Base-by-base conservation (phyloP, 2,888 invertebrate genomes). In the Ophion slaviceki region DNA sequence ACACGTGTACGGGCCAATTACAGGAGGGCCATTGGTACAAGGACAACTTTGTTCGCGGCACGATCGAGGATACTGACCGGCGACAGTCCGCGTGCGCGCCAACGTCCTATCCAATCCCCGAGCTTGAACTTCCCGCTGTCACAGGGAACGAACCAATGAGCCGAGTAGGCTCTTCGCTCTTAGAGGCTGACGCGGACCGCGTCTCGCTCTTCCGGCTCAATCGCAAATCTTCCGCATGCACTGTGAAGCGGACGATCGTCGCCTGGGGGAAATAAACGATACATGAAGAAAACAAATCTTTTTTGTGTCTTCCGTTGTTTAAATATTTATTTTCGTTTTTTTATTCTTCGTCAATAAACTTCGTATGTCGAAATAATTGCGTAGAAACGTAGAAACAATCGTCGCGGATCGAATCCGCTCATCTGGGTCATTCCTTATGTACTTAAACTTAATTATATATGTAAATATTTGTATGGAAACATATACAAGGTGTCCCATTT, bases 21-120 rank as follows among this genome's bases (percentile, higher is more conserved):
- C 96, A 96, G 90, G 95, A 95, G 84, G 97, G 97, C 1, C 94
- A 95, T 88, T 97, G 97, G 97, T 85, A 90, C 4, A 87, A 94
- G n/a, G 95, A 95, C 89, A 88, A 93, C 28, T 96, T 96, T 89
- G 92, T 95, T 82, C 94, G 90, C 84, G 96, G 96, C 83, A 95
- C 94, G 84, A 95, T 96, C 90, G 92, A 93, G 0, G 96, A 96
- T 90, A 95, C 96, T 68, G 92, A 94, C n/a, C 95, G 94, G 90
- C 94, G 96, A 62, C 96, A 96, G 90, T 94, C 94, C 86, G 95
- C 95, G 72, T 89, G 92, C 6, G 53, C 91, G 61, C 95, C 96
- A 0, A 95, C 96, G 0, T 91, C 92, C 59, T 95, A 95, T 92
- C 95, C 96, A 1, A 95, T 96, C 87, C 95, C 94, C 76, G 90